phyloP scores from a whole-genome alignment of 1,140 invertebrate species.

The Camponotus vicinus region DNA sequence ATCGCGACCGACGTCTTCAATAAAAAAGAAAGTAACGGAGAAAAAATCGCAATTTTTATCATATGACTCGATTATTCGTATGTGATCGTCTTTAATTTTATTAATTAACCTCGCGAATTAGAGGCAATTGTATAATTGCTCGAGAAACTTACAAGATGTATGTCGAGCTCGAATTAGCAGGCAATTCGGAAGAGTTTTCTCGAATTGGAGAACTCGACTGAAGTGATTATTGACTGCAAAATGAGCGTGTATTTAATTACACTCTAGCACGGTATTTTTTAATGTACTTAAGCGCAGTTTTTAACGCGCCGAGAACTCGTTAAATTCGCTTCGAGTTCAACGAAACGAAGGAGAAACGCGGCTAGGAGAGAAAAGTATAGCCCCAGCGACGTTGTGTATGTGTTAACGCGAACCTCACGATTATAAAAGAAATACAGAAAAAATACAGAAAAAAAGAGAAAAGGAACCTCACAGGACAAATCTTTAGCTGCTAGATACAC shows the following conservation, averaged over 20 bases:
- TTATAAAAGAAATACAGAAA: conserved; percentile 39
- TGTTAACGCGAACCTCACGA: conserved; percentile 43
- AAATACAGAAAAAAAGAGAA: conserved; percentile 44
- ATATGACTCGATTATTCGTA: conserved; percentile 53
- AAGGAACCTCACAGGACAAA: conserved; percentile 83
- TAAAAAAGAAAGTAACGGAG: neutral
- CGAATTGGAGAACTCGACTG: neutral
- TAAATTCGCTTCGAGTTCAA: conserved; percentile 34
- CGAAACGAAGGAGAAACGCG: conserved; percentile 33
- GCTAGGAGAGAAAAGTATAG: conserved; percentile 8
- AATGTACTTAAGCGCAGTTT: conserved; percentile 82
- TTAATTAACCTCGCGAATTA: conserved; percentile 25
- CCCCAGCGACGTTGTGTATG: conserved; percentile 20
- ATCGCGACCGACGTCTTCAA: neutral
- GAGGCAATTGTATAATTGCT: conserved; percentile 27
- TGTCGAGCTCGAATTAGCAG: conserved; percentile 37
- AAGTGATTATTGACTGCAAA: neutral
- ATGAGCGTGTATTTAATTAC: conserved; percentile 59
- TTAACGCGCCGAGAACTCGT: conserved; percentile 53
- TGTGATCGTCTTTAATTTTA: conserved; percentile 60
- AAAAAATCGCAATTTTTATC: conserved; percentile 53
- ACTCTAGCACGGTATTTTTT: conserved; percentile 82
- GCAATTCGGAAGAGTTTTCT: neutral
- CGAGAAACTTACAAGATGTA: conserved; percentile 63
- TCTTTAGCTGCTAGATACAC: conserved; percentile 82